Evolutionary conservation across 1,140 invertebrate species (phyloP).

Genomic region (Antheraea mylitta): DNA sequence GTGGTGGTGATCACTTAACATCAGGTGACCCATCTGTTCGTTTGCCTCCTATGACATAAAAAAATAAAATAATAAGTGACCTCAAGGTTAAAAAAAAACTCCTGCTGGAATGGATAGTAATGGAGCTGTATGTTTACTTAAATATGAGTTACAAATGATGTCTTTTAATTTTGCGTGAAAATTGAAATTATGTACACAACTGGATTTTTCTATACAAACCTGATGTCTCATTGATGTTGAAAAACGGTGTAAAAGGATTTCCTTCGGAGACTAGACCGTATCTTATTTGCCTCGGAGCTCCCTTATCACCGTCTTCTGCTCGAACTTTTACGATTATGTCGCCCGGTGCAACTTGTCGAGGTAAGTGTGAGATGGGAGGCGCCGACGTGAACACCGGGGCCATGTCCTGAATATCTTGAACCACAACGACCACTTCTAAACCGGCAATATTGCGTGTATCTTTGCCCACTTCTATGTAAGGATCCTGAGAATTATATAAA

Average conservation of each 20-base stretch:
- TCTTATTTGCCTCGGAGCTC: conserved; percentile 88
- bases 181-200: no score
- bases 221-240: conserved; percentile 89
- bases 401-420: conserved; percentile 92
- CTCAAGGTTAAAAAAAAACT: no score
- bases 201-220: conserved; percentile 76
- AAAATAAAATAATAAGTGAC: no score
- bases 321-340: conserved; percentile 85
- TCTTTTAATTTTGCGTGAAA: no score
- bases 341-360: conserved; percentile 81
- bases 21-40: no score
- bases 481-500: conserved; percentile 81
- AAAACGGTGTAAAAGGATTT: conserved; percentile 90
- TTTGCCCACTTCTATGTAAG: conserved; percentile 87
- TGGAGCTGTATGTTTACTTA: no score
- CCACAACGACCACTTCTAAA: conserved; percentile 88
- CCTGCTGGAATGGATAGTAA: no score
- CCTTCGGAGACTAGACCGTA: conserved; percentile 91
- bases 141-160: no score
- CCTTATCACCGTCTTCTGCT: conserved; percentile 94
- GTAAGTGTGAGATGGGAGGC: conserved; percentile 87
- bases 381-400: conserved; percentile 90
- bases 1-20: no score
- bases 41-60: no score
- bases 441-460: conserved; percentile 92